Percentiles rank a stretch among this genome's conserved stretches.
Conservation (phyloP, 2,113 vertebrate genomes). For the Aptenodytes patagonicus region DNA sequence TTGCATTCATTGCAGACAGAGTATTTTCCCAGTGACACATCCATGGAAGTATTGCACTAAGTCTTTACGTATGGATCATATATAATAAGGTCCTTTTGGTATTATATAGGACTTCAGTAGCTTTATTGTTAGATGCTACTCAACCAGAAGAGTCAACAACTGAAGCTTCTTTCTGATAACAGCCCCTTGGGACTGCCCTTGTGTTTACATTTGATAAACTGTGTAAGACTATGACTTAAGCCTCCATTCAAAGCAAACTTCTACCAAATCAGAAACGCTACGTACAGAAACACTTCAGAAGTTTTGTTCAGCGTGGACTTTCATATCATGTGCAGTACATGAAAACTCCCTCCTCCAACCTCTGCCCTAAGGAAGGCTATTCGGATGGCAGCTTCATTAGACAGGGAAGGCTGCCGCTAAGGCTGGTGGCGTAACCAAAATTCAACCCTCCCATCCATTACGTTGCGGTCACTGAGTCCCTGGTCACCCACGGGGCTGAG, state of each 20-base stretch:
- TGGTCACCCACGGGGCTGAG: neutral
- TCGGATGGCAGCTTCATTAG: neutral
- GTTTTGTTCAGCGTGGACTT: fast-evolving
- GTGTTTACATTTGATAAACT: neutral
- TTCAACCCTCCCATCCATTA: neutral
- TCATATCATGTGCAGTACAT: fast-evolving
- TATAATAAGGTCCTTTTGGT: neutral
- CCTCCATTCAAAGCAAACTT: neutral
- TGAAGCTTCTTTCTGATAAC: neutral
- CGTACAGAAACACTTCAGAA: fast-evolving
- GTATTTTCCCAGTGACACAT: neutral
- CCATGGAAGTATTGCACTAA: neutral
- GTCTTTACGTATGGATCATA: neutral
- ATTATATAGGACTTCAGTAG: neutral
- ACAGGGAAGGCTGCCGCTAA: neutral
- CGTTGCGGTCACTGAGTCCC: fast-evolving
- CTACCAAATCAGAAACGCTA: neutral
- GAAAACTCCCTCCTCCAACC: neutral
- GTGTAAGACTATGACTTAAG: neutral
- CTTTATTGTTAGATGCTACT: neutral
- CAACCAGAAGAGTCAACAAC: neutral
- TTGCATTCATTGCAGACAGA: neutral
- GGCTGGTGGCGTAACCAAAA: neutral
- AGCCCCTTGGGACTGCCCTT: neutral
- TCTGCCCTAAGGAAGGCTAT: neutral